Base-by-base conservation (phyloP, 1,140 invertebrate genomes). In the Drosophila persimilis region DNA sequence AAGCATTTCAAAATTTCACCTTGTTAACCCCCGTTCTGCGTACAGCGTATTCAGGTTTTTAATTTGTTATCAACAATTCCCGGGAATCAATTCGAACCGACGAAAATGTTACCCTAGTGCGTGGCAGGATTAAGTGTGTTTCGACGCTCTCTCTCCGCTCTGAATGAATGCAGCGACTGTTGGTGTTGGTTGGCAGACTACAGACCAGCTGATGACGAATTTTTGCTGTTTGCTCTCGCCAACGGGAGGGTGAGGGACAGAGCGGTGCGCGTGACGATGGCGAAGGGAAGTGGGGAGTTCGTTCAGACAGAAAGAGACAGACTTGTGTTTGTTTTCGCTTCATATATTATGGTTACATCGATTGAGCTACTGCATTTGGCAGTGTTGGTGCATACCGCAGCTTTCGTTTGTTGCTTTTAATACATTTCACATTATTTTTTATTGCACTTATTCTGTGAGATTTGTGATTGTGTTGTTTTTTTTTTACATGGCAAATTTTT, bases 161-260 rank as follows among this genome's bases (percentile, higher is more conserved):
- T 44, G 35, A 80, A 76, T 76, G 53, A 77, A 64, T 73, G 71
- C 67, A 86, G 63, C 59, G 43, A 80, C 53, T 69, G 20, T 20
- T 20, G 20, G 20, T 26, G 24, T 26, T 26, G 24, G 39, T 54
- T 55, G 50, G 29, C 51, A 55, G 61, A 61, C 50, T 73, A 50
- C 39, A 54, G 54, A 81, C 77, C 81, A 86, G 81, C 81, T 86
- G 81, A 86, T 86, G 81, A 86, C 81, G 81, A 86, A 86, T 86
- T 88, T 80, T 70, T 70, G 63, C 64, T 69, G 64, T 69, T 77
- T 74, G 70, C 52, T 52, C n/a, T 13, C n/a, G 29, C 2, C 26
- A 17, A 15, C 20, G 11, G 13, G 44, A 17, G 9, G 44, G 9
- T 6, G 35, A 22, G 56, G 31, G 35, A 5, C 8, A 29, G 9